Evolutionary conservation across 1,140 invertebrate species (phyloP).

Genomic region (Acyrthosiphon pisum): DNA sequence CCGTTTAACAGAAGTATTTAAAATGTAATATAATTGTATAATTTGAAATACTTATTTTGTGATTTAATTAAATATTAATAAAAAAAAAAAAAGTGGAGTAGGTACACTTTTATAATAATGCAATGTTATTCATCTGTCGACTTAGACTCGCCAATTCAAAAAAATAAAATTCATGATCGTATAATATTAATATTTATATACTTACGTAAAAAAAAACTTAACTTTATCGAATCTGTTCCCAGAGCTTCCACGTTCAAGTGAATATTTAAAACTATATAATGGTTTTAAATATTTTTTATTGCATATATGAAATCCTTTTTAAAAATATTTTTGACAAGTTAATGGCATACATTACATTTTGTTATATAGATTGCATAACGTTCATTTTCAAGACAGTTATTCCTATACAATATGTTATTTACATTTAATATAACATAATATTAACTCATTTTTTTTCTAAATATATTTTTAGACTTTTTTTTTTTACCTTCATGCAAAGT

Average conservation of each 20-base stretch:
- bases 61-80: too few species aligned
- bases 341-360: neutral
- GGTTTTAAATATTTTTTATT: too few species aligned
- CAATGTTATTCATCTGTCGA: too few species aligned
- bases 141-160: neutral
- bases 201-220: neutral
- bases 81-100: too few species aligned
- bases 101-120: too few species aligned
- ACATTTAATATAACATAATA: neutral
- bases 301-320: too few species aligned
- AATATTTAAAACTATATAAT: too few species aligned
- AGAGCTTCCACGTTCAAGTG: neutral
- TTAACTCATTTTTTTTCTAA: neutral
- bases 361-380: neutral
- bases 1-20: neutral
- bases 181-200: neutral
- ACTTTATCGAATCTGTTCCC: fast-evolving
- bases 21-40: too few species aligned
- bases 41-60: too few species aligned
- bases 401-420: neutral
- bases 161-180: neutral
- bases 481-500: neutral
- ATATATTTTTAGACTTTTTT: neutral
- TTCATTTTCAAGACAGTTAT: neutral
- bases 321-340: too few species aligned